These are phyloP conservation scores for Setophaga coronata DNA, from an alignment of 2,113 vertebrate species.

Conservation along the genomic window DNA sequence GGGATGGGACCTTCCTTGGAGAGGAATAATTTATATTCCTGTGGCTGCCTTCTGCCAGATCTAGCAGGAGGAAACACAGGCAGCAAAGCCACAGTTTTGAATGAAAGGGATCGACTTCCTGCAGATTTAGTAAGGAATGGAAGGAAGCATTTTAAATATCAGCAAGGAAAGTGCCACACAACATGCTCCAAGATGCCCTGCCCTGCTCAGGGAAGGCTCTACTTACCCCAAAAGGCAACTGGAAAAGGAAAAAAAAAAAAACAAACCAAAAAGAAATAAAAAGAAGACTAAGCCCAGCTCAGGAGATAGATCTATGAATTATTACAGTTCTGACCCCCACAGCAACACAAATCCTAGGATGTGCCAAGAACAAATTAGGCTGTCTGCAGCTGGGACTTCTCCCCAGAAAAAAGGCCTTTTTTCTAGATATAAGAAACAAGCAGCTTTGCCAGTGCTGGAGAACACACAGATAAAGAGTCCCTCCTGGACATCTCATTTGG, in stretches of 20 bases:
- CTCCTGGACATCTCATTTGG: background rate
- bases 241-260: background rate
- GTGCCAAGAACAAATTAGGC: slow-evolving; percentile 71
- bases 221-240: background rate
- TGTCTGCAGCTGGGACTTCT: slow-evolving; percentile 53
- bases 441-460: background rate
- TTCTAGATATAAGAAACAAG: slow-evolving; percentile 18
- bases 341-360: background rate
- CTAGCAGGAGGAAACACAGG: background rate
- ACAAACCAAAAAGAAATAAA: background rate
- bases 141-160: background rate
- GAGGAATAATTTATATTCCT: background rate
- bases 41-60: background rate
- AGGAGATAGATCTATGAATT: slow-evolving; percentile 37
- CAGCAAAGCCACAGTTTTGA: background rate
- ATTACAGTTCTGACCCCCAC: slow-evolving; percentile 43
- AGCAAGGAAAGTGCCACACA: background rate
- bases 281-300: background rate
- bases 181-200: background rate
- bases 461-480: slow-evolving; percentile 13
- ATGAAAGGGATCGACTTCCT: background rate
- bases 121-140: background rate
- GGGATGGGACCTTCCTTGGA: background rate
- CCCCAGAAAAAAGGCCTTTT: background rate
- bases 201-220: background rate